These are phyloP conservation scores for Odocoileus hemionus DNA, from an alignment of 2,113 vertebrate genomes.

Conservation along the genomic window DNA sequence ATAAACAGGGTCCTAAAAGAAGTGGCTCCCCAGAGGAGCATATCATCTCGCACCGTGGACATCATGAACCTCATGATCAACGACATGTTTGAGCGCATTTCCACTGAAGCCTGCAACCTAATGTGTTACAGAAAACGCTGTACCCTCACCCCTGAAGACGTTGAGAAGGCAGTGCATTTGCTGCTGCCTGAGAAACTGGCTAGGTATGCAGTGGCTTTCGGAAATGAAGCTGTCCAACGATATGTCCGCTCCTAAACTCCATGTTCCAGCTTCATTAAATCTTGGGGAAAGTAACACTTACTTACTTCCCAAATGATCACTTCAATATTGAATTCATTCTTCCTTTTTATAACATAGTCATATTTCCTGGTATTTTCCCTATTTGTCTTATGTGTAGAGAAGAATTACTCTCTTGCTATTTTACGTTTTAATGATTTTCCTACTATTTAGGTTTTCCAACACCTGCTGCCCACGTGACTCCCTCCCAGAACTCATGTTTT, in stretches of 20 bases:
- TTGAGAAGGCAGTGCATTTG: constrained; percentile 45
- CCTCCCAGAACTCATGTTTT: not conserved
- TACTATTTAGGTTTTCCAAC: constrained; percentile 3
- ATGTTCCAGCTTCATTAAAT: not conserved
- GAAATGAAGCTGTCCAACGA: constrained; percentile 52
- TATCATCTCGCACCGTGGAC: constrained; percentile 5
- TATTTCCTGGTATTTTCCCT: not conserved
- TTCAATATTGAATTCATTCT: not conserved
- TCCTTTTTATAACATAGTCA: not conserved
- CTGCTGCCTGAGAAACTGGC: constrained; percentile 46
- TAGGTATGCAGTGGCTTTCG: constrained; percentile 34
- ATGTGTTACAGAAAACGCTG: constrained; percentile 22
- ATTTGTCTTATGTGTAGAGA: not conserved
- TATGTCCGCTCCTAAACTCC: constrained; percentile 24
- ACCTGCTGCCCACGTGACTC: not conserved
- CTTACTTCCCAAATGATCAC: not conserved
- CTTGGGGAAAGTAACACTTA: constrained; percentile 45
- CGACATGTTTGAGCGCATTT: constrained; percentile 33
- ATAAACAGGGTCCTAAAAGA: constrained; percentile 55
- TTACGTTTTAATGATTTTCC: not conserved
- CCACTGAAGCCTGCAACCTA: not conserved
- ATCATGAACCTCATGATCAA: constrained; percentile 57
- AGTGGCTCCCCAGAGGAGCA: not conserved
- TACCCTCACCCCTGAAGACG: constrained; percentile 43
- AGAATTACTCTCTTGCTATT: not conserved